These are phyloP conservation scores for Pyrocoelia pectoralis DNA, from an alignment of 2,888 invertebrate genomes.

Conservation along the genomic window DNA sequence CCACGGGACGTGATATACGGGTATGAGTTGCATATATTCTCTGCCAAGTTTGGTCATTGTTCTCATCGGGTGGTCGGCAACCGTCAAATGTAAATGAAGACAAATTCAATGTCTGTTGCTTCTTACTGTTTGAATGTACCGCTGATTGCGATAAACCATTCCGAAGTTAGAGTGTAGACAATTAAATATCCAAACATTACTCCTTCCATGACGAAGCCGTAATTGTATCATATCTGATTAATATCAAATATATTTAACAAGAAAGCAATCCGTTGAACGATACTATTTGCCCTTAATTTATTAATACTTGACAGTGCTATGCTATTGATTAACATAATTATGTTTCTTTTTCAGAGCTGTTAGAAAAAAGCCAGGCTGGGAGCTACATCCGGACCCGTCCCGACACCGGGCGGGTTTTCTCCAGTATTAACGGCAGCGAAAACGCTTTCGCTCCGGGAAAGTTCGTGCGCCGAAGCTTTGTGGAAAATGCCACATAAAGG, in stretches of 20 bases:
- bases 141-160: slow-evolving; percentile 55
- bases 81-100: slow-evolving; percentile 59
- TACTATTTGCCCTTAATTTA: not conserved
- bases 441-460: slow-evolving; percentile 75
- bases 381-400: slow-evolving; percentile 70
- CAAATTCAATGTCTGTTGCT: slow-evolving; percentile 56
- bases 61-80: slow-evolving; percentile 57
- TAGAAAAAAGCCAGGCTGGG: slow-evolving; percentile 62
- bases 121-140: slow-evolving; percentile 47
- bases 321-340: not conserved
- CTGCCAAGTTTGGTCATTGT: slow-evolving; percentile 57
- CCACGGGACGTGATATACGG: slow-evolving; percentile 21
- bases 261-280: not conserved
- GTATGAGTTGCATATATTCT: slow-evolving; percentile 33
- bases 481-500: slow-evolving; percentile 92
- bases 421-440: slow-evolving; percentile 63
- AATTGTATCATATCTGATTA: slow-evolving; percentile 32
- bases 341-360: slow-evolving; percentile 47
- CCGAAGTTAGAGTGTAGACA: slow-evolving; percentile 45
- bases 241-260: slow-evolving; percentile 19
- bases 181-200: slow-evolving; percentile 42
- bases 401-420: slow-evolving; percentile 66
- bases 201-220: slow-evolving; percentile 41
- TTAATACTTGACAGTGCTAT: not conserved
- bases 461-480: slow-evolving; percentile 77